Base-by-base conservation (phyloP, 2,888 invertebrate species). In the Elmis aenea region DNA sequence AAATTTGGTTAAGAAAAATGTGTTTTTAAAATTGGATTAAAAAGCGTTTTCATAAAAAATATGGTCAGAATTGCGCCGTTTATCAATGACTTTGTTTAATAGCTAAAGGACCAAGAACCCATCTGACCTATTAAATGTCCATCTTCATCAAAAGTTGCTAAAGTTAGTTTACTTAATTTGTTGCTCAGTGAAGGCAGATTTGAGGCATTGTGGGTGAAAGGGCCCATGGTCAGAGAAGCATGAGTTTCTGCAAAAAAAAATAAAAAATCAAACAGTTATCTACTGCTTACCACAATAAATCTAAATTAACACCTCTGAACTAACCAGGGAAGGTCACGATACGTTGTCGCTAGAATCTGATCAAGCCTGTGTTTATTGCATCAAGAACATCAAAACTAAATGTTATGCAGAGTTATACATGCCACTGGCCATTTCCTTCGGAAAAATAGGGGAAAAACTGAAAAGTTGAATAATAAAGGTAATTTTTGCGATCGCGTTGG, bases 121-220 rank as follows among this genome's bases (percentile, higher is more conserved):
- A 87, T 88, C 58, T 89, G 88, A 18, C 88, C 88, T 44, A 91
- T 82, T 57, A 90, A 82, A 56, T 83, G 82, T 25, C 89, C 91
- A 58, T 90, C 81, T 32, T 91, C 91, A 59, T 92, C 91, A 64
- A 91, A 91, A 1, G 91, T 91, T 22, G 91, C 90, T 38, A 92
- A 72, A 18, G 90, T 89, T 24, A 92, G 75, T 51, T 86, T 81
- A 43, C 86, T 85, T 43, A 92, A 71, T 67, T 91, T 92, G 69
- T 90, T 92, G 51, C 86, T 84, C 2, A 91, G 69, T 5, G 83
- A 76, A 8, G 80, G 72, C 40, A 77, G 75, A 1, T 78, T 76
- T 1, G 77, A 71, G 44, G 78, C 42, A 16, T 64, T 61, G 33
- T 67, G 59, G 24, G 48, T 51, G 9, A 45, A 30, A 13, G 65